A percentile compares a stretch with the other conserved stretches of the same genome.
These are phyloP conservation scores for Camelus dromedarius DNA, from an alignment of 2,113 vertebrate genomes.

Conservation along the genomic window DNA sequence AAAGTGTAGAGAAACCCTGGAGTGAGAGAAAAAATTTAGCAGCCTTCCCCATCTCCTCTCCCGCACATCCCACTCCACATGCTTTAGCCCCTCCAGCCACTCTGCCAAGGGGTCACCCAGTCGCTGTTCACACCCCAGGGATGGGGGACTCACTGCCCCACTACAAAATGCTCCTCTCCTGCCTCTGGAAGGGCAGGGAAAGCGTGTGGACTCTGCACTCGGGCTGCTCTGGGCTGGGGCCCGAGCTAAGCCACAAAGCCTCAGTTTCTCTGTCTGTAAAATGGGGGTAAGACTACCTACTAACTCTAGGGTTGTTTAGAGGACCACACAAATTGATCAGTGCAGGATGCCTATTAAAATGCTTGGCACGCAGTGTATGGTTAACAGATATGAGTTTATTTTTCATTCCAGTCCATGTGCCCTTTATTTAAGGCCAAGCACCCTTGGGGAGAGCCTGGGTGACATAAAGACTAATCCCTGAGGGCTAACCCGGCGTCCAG, in stretches of 20 bases:
- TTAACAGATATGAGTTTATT: neutral
- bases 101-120: neutral
- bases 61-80: neutral
- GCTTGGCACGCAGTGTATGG: neutral
- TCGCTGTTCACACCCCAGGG: rapidly evolving
- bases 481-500: neutral
- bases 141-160: no score
- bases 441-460: neutral
- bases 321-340: neutral
- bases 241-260: neutral
- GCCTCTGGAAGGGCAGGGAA: neutral
- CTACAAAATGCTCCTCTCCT: neutral
- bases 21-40: neutral
- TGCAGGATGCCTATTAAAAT: neutral
- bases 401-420: neutral
- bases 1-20: neutral
- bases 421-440: neutral
- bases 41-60: neutral
- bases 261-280: slow-evolving; percentile 19
- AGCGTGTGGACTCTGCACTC: rapidly evolving
- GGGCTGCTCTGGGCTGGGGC: neutral
- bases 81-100: neutral
- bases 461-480: no score
- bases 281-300: neutral
- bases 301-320: neutral